phyloP scores from a whole-genome alignment of 1,140 invertebrate genomes.

The Aphaenogaster rudis region DNA sequence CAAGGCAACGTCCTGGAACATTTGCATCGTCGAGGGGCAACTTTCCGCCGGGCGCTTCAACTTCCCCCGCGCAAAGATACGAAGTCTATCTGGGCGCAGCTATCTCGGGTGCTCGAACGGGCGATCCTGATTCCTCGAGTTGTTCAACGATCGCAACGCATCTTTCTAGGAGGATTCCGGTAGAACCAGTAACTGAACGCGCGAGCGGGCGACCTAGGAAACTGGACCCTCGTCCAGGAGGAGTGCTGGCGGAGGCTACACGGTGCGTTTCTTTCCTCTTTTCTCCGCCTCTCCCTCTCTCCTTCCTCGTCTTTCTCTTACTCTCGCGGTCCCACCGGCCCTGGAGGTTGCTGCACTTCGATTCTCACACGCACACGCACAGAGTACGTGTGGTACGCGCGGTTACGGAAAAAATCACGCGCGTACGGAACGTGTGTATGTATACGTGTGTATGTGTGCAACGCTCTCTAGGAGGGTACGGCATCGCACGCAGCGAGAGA shows the following conservation, averaged over 20 bases:
- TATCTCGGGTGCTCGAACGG: slow-evolving; percentile 21
- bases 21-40: slow-evolving; percentile 60
- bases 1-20: slow-evolving; percentile 50
- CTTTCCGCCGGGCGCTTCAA: slow-evolving; percentile 49
- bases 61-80: slow-evolving; percentile 40
- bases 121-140: slow-evolving; percentile 68
- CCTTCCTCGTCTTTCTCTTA: slow-evolving; percentile 28
- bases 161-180: slow-evolving; percentile 76
- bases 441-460: background rate
- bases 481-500: slow-evolving; percentile 58
- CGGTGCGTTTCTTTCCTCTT: slow-evolving; percentile 51
- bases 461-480: slow-evolving; percentile 63
- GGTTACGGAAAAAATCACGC: slow-evolving; percentile 12
- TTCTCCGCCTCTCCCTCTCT: background rate
- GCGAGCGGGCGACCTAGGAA: slow-evolving; percentile 74
- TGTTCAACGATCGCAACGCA: slow-evolving; percentile 59
- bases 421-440: slow-evolving; percentile 41
- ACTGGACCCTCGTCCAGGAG: slow-evolving; percentile 74
- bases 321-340: slow-evolving; percentile 30
- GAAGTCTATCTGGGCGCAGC: slow-evolving; percentile 46
- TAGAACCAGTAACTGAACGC: slow-evolving; percentile 77
- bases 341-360: slow-evolving; percentile 80
- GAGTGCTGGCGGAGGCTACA: slow-evolving; percentile 52
- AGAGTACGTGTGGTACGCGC: background rate
- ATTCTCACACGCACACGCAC: slow-evolving; percentile 61